phyloP scores from a whole-genome alignment of 2,888 invertebrate species.

The Nipponacmea schrenckii region DNA sequence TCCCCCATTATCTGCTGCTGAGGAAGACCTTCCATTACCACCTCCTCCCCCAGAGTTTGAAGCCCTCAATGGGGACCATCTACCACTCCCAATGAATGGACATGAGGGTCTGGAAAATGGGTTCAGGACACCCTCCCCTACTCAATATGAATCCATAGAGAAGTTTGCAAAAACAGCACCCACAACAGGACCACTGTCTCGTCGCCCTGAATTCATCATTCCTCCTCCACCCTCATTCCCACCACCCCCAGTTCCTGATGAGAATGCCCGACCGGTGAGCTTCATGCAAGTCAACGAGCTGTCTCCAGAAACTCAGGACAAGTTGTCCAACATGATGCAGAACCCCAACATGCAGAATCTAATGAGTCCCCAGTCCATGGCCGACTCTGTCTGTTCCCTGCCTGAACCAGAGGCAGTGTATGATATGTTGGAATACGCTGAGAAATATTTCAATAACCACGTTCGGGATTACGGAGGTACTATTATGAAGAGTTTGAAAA shows the following conservation, averaged over 20 bases:
- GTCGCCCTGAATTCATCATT: constrained; percentile 2
- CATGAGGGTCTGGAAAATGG: neutral
- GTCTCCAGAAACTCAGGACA: constrained; percentile 47
- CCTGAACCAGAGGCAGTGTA: constrained; percentile 69
- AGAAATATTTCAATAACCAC: constrained; percentile 90
- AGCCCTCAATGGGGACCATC: neutral
- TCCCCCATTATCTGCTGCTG: constrained; percentile 13
- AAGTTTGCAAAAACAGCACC: neutral
- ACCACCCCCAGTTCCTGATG: constrained; percentile 7
- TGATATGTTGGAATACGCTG: constrained; percentile 93
- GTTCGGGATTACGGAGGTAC: constrained; percentile 60
- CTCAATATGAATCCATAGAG: neutral
- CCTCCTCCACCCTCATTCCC: constrained; percentile 7
- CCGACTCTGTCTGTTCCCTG: neutral
- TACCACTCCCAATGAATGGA: constrained; percentile 12
- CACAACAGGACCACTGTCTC: neutral
- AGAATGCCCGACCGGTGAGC: neutral
- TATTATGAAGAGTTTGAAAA: constrained; percentile 59
- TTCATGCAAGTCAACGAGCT: constrained; percentile 29
- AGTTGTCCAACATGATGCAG: constrained; percentile 38
- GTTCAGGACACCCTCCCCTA: neutral
- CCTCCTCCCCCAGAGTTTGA: constrained; percentile 15
- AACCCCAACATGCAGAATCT: constrained; percentile 19
- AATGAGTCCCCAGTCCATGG: constrained; percentile 20
- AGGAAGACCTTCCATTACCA: constrained; percentile 19